Evolutionary conservation across 2,888 invertebrate genomes (phyloP), one percentile per base, ranked within the genome.

Genomic region (Gerosis bhagava): DNA sequence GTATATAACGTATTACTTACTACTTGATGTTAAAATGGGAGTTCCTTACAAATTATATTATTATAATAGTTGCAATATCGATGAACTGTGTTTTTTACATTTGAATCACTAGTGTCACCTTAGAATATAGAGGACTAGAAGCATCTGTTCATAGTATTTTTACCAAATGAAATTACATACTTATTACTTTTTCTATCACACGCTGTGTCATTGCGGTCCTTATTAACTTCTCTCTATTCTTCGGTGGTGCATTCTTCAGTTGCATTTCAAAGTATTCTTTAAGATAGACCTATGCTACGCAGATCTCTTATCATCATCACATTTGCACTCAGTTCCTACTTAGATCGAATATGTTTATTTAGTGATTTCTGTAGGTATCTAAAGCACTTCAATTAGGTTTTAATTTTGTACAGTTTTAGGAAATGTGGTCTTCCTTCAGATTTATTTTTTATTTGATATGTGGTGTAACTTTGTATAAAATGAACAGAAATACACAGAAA

Each of bases 321-420:
- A 69, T 63, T 67, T 75, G 84, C 87, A 82, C 83, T 82, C 86
- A 88, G 87, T 88, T 88, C 87, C 87, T 88, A 88, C 71, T 82
- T 86, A 87, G 83, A 67, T 81, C 80, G 76, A 82, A 77, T 72
- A 70, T 68, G 63, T 75, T 71, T 72, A 68, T 74, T 77, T 79
- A 84, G 82, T 79, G 81, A 56, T 57, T 70, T 73, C 63, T n/a
- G n/a, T n/a, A n/a, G 58, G 58, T 65, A 51, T 59, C 60, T 66
- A 55, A 68, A 53, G 54, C 68, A 70, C 66, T 66, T 59, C 37
- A 43, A 56, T 58, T 54, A 54, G 58, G 57, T 60, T 50, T 43
- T 49, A 37, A 59, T n/a, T 49, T 51, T 48, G 54, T 50, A 37
- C 51, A 56, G 34, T 40, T 54, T 53, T 62, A 67, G 79, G 80